Evolutionary conservation across 2,113 vertebrate genomes (phyloP).

Genomic region (Centropus unirufus): DNA sequence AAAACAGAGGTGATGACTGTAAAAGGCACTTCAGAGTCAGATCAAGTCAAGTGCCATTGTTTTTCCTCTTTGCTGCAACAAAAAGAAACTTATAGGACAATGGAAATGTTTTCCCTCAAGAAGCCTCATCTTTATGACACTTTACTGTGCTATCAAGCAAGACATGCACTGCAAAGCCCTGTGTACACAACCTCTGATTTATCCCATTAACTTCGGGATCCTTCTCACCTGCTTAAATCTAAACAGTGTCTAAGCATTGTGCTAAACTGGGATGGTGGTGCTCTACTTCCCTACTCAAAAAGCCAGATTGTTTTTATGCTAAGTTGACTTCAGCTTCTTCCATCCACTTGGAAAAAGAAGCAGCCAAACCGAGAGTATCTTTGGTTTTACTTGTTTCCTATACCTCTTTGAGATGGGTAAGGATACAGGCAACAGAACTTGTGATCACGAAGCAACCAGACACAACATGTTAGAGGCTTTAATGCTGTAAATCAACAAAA

Average conservation of each 20-base stretch:
- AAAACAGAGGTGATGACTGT: not conserved
- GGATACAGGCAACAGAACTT: not conserved
- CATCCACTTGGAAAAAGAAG: not conserved
- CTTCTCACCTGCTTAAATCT: not conserved
- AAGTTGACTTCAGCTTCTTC: not conserved
- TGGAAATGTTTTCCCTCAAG: not conserved
- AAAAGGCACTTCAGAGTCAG: not conserved
- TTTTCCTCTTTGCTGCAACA: not conserved
- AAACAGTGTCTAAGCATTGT: not conserved
- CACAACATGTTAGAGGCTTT: accelerated
- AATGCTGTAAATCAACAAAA: not conserved
- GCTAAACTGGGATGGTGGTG: not conserved
- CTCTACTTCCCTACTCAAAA: not conserved
- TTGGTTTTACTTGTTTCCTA: not conserved
- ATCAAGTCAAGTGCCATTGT: not conserved
- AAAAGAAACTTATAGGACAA: not conserved
- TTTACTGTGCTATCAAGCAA: not conserved
- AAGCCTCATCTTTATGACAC: not conserved
- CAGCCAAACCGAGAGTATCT: not conserved
- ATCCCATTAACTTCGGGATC: not conserved
- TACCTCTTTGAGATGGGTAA: not conserved
- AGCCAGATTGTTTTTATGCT: not conserved
- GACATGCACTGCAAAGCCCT: not conserved
- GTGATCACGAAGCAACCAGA: not conserved
- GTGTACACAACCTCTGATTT: not conserved